phyloP scores from a whole-genome alignment of 2,888 invertebrate species.

The Pyrrhia umbra region DNA sequence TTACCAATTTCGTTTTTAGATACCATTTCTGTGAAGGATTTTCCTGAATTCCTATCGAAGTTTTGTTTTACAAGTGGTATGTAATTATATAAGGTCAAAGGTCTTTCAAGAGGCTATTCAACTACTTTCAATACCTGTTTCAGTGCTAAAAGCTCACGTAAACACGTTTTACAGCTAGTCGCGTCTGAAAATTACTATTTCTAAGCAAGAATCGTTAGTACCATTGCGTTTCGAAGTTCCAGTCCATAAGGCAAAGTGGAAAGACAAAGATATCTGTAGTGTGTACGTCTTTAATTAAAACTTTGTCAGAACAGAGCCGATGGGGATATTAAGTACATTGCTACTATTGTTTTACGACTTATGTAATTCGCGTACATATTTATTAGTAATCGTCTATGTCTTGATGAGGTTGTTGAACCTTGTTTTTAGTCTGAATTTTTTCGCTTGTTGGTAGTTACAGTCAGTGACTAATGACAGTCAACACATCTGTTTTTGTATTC shows the following conservation, averaged over 20 bases:
- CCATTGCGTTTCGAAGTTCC: constrained; percentile 46
- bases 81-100: constrained; percentile 3
- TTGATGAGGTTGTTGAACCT: constrained; percentile 59
- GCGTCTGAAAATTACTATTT: constrained; percentile 27
- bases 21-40: constrained; percentile 16
- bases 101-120: not conserved
- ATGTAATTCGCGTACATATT: constrained; percentile 55
- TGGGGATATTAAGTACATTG: constrained; percentile 53
- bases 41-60: not conserved
- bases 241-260: constrained; percentile 69
- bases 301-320: constrained; percentile 70
- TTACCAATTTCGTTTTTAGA: constrained; percentile 29
- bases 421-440: not conserved
- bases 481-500: not conserved
- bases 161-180: constrained; percentile 16
- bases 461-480: not conserved
- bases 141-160: constrained; percentile 21
- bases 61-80: not conserved
- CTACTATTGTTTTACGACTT: constrained; percentile 60
- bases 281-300: constrained; percentile 85
- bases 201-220: constrained; percentile 11
- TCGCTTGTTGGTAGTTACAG: not conserved
- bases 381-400: constrained; percentile 48
- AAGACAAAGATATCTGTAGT: constrained; percentile 67
- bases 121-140: constrained; percentile 17